A percentile compares a stretch with the other conserved stretches of the same genome.
phyloP scores from a whole-genome alignment of 2,888 invertebrate species.

The Neoscelio sp. region DNA sequence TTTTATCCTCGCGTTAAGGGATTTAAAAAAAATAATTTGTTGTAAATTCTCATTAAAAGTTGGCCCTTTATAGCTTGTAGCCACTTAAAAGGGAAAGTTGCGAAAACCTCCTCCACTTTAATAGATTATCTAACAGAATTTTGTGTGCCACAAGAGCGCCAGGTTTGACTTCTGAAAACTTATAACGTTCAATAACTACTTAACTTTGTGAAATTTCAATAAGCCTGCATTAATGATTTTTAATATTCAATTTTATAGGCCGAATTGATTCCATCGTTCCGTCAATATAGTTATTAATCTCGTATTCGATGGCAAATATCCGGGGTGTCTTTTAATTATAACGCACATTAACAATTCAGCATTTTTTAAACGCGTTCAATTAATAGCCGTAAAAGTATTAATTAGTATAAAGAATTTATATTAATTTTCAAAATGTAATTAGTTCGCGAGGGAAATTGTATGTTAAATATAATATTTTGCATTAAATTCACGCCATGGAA shows the following conservation, averaged over 20 bases:
- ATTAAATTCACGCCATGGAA: no score
- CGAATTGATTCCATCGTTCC: no score
- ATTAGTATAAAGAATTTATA: no score
- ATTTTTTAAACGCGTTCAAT: no score
- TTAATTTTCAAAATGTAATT: no score
- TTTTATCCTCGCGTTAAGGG: neutral
- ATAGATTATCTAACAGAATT: constrained; percentile 9
- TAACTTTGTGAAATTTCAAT: constrained; percentile 28
- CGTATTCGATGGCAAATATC: no score
- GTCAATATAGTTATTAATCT: no score
- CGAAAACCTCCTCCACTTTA: neutral
- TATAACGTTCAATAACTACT: constrained; percentile 8
- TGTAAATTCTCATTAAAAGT: constrained; percentile 6
- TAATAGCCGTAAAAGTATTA: no score
- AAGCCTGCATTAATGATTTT: constrained; percentile 16
- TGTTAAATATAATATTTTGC: no score
- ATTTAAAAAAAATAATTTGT: constrained; percentile 8
- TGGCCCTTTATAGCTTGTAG: neutral
- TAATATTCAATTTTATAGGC: constrained; percentile 11
- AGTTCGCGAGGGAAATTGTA: no score
- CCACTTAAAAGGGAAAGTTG: neutral
- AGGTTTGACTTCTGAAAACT: constrained; percentile 9
- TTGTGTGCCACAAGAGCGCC: constrained; percentile 7
- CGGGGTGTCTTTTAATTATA: no score
- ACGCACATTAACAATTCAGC: no score